Conservation (phyloP, 2,888 invertebrate species). For the Aricia artaxerxes region DNA sequence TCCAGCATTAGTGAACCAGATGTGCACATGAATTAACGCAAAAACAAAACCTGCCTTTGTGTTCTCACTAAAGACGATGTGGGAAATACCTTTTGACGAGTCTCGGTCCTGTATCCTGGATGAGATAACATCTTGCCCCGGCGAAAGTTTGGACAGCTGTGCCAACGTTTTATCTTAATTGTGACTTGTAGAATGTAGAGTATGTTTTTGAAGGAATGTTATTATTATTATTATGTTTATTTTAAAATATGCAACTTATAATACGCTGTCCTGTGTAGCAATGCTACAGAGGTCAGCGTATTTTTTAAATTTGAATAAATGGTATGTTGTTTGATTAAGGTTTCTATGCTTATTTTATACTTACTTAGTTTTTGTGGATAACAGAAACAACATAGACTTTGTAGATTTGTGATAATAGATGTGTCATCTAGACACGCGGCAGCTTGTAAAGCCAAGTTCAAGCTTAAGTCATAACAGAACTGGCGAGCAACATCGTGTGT, state of each 20-base stretch:
- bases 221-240: not conserved
- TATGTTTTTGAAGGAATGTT: not conserved
- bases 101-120: not conserved
- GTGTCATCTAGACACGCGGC: too few species aligned
- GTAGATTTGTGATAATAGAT: too few species aligned
- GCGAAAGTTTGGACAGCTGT: slow-evolving; percentile 3
- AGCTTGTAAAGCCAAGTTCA: too few species aligned
- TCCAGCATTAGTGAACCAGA: slow-evolving; percentile 25
- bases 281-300: not conserved
- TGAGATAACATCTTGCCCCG: slow-evolving; percentile 24
- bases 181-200: not conserved
- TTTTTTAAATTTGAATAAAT: not conserved
- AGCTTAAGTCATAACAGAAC: too few species aligned
- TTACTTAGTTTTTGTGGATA: too few species aligned
- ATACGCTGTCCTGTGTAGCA: too few species aligned
- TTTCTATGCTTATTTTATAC: too few species aligned
- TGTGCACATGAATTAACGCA: slow-evolving; percentile 29
- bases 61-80: slow-evolving; percentile 10
- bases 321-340: too few species aligned
- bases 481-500: too few species aligned
- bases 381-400: too few species aligned
- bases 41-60: slow-evolving; percentile 28
- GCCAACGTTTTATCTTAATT: not conserved
- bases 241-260: not conserved
- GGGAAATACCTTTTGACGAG: slow-evolving; percentile 7